Evolutionary conservation across 2,888 invertebrate species (phyloP).

Genomic region (Cephus pulcher): DNA sequence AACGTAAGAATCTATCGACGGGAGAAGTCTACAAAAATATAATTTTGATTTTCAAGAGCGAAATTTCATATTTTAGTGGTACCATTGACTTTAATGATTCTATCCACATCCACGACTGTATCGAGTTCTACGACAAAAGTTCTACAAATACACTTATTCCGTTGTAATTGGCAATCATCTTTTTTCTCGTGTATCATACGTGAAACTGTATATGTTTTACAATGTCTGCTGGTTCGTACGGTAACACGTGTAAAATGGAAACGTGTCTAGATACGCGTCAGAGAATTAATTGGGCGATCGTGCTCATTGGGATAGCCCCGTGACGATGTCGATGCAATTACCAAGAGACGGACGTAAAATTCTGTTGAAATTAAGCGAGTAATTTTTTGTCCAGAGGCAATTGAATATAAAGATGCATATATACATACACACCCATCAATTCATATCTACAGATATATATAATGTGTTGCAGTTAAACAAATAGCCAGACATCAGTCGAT

Average conservation of each 20-base stretch:
- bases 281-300: constrained; percentile 16
- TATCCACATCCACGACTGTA: no score
- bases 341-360: neutral
- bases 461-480: neutral
- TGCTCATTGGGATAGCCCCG: neutral
- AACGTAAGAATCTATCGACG: neutral
- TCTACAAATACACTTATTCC: no score
- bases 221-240: neutral
- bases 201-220: neutral
- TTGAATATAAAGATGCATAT: neutral
- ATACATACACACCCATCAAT: neutral
- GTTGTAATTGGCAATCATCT: neutral
- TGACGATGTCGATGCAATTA: constrained; percentile 2
- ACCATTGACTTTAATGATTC: no score
- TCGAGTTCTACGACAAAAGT: no score
- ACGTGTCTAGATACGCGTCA: neutral
- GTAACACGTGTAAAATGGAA: neutral
- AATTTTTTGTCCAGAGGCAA: neutral
- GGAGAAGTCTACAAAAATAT: neutral
- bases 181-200: neutral
- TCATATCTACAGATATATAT: neutral
- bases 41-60: neutral
- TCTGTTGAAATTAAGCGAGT: neutral
- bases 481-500: neutral
- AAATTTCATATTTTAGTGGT: no score